Percentiles rank a stretch among this genome's conserved stretches.
These are phyloP conservation scores for Leptinotarsa juncta DNA, from an alignment of 2,888 invertebrate species.

Conservation along the genomic window DNA sequence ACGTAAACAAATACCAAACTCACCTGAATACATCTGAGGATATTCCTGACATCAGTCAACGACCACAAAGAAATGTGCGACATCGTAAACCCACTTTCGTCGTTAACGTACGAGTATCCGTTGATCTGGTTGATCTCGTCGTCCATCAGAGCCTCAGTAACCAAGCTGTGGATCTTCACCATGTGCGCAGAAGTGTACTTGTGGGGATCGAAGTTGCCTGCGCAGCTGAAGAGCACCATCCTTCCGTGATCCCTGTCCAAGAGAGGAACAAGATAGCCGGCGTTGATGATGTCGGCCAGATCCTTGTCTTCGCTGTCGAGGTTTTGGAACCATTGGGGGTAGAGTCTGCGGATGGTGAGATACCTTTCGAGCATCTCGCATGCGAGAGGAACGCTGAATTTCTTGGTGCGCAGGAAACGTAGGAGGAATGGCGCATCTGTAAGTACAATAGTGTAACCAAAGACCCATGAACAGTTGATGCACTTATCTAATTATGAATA, in stretches of 20 bases:
- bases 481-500: no score
- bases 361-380: conserved; percentile 91
- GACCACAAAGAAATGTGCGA: conserved; percentile 87
- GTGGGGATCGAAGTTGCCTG: conserved; percentile 71
- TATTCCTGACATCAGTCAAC: conserved; percentile 79
- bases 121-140: conserved; percentile 86
- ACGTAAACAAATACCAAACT: conserved; percentile 22
- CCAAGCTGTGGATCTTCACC: conserved; percentile 85
- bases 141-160: conserved; percentile 86
- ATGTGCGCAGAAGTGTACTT: conserved; percentile 81
- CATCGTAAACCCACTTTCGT: conserved; percentile 86
- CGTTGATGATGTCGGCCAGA: conserved; percentile 82
- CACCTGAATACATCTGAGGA: conserved; percentile 83
- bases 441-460: conserved; percentile 29
- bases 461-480: no score
- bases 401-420: conserved; percentile 87
- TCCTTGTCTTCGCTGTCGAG: conserved; percentile 84
- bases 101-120: conserved; percentile 87
- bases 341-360: conserved; percentile 84
- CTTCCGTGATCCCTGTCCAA: conserved; percentile 82
- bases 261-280: conserved; percentile 82
- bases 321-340: conserved; percentile 88
- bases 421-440: conserved; percentile 83
- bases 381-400: conserved; percentile 86
- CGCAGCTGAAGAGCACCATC: conserved; percentile 78